phyloP scores from a whole-genome alignment of 1,140 invertebrate genomes.

The Diabrotica undecimpunctata region DNA sequence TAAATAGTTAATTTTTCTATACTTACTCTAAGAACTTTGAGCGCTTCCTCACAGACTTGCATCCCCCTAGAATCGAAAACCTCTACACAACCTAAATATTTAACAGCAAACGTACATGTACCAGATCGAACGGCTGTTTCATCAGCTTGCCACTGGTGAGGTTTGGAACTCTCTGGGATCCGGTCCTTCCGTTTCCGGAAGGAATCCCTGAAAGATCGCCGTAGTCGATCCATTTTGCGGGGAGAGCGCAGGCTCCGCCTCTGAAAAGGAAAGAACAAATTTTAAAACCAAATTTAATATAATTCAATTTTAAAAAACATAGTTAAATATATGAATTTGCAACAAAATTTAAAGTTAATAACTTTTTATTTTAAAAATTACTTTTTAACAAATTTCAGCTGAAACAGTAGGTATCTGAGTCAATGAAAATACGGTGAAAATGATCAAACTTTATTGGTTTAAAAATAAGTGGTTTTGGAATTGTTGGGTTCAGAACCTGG shows the following conservation, averaged over 20 bases:
- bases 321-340: too few relatives aligned
- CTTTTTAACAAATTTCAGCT: too few relatives aligned
- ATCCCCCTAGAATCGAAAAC: constrained; percentile 99
- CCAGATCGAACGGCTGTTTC: constrained; percentile 90
- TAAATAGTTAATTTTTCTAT: neutral
- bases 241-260: constrained; percentile 63
- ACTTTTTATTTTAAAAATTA: too few relatives aligned
- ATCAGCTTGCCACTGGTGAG: constrained; percentile 97
- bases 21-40: constrained; percentile 87
- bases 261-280: constrained; percentile 46
- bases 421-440: too few relatives aligned
- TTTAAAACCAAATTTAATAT: neutral
- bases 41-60: constrained; percentile 98
- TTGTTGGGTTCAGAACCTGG: too few relatives aligned
- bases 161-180: constrained; percentile 87
- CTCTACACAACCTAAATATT: constrained; percentile 98
- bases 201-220: constrained; percentile 88
- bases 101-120: constrained; percentile 95
- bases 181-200: constrained; percentile 81
- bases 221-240: constrained; percentile 85
- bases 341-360: too few relatives aligned
- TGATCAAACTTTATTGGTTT: too few relatives aligned
- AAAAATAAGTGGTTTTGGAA: too few relatives aligned
- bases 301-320: neutral
- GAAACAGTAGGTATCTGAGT: too few relatives aligned